phyloP scores from a whole-genome alignment of 1,140 invertebrate genomes.

The Helicoverpa zea region DNA sequence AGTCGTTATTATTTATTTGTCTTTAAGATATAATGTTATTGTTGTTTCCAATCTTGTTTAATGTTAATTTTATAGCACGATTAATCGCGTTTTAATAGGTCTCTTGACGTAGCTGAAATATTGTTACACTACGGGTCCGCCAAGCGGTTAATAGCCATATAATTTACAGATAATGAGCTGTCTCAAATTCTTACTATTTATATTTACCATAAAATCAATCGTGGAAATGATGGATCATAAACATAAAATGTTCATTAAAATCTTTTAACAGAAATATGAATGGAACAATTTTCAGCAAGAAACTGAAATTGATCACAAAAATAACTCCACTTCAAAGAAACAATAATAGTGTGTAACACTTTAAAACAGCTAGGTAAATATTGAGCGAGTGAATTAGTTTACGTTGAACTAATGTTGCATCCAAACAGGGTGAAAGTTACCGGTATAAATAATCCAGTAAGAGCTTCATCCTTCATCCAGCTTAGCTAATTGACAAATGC shows the following conservation, averaged over 20 bases:
- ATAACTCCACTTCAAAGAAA: conserved; percentile 12
- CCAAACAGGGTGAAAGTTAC: background rate
- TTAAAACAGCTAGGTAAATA: conserved; percentile 39
- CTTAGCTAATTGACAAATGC: conserved; percentile 60
- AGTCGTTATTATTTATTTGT: conserved; percentile 17
- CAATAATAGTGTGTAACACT: background rate
- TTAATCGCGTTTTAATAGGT: conserved; percentile 39
- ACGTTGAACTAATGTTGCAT: conserved; percentile 11
- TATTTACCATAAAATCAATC: conserved; percentile 8
- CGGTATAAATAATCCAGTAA: conserved; percentile 39
- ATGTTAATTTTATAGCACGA: conserved; percentile 39
- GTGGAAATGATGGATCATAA: background rate
- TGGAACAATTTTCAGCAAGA: background rate
- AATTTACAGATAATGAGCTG: background rate
- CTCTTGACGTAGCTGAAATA: conserved; percentile 16
- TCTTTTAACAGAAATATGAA: conserved; percentile 15
- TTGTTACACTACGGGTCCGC: background rate
- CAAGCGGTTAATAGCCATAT: background rate
- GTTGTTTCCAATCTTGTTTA: conserved; percentile 35
- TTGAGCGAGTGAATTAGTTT: conserved; percentile 25
- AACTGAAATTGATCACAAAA: conserved; percentile 16
- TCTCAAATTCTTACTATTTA: background rate
- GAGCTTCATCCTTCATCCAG: conserved; percentile 32
- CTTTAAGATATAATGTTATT: conserved; percentile 35
- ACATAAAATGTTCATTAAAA: background rate